Percentiles rank a stretch among this genome's conserved stretches.
These are phyloP conservation scores for Pseudanteris insignis DNA, from an alignment of 2,888 invertebrate genomes.

Conservation along the genomic window DNA sequence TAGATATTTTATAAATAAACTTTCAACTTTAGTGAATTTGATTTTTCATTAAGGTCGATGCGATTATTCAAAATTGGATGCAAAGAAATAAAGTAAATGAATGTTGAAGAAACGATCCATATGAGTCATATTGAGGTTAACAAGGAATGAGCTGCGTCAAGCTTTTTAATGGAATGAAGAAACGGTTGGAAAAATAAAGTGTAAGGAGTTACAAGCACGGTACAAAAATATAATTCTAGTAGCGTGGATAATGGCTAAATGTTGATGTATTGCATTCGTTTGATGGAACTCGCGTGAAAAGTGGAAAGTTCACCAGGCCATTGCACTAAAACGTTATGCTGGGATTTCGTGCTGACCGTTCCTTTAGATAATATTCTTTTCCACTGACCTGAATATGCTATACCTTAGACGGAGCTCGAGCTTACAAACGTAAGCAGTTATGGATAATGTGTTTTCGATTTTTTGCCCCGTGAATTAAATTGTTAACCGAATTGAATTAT, in stretches of 20 bases:
- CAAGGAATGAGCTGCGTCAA: conserved; percentile 11
- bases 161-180: conserved; percentile 13
- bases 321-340: conserved; percentile 36
- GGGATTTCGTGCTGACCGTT: conserved; percentile 42
- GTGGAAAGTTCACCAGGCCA: conserved; percentile 43
- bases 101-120: background rate
- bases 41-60: too few relatives aligned
- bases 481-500: too few relatives aligned
- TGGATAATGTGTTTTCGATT: too few relatives aligned
- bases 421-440: too few relatives aligned
- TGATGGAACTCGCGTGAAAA: conserved; percentile 45
- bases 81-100: too few relatives aligned
- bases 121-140: conserved; percentile 6
- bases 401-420: conserved; percentile 21
- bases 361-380: conserved; percentile 37
- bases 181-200: conserved; percentile 9
- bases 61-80: background rate
- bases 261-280: conserved; percentile 28
- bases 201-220: conserved; percentile 8
- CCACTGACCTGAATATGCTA: conserved; percentile 38
- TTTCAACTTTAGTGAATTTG: background rate
- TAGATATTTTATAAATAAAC: background rate
- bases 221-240: conserved; percentile 21
- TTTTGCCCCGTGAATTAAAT: too few relatives aligned
- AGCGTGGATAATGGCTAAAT: conserved; percentile 22